Percentiles rank a stretch among this genome's conserved stretches.
Evolutionary conservation across 2,888 invertebrate genomes (phyloP).

Genomic region (Dysmachus trigonus): DNA sequence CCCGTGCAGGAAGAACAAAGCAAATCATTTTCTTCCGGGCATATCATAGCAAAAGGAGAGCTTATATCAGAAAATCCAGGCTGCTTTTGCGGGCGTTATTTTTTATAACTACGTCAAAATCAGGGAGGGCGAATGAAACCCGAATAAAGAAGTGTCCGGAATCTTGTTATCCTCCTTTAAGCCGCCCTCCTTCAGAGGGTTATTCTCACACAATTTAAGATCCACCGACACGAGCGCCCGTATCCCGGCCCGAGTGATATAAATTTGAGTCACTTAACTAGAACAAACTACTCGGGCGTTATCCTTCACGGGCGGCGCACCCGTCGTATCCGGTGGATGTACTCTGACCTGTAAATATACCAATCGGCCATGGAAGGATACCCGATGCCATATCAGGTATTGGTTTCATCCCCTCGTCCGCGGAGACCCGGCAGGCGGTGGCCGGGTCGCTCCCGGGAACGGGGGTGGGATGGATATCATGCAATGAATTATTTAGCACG

Average conservation of each 20-base stretch:
- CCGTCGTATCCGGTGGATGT: neutral
- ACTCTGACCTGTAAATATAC: slow-evolving; percentile 25
- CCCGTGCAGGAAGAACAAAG: neutral
- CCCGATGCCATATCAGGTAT: slow-evolving; percentile 3
- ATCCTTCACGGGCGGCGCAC: slow-evolving; percentile 11
- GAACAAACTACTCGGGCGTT: slow-evolving; percentile 32
- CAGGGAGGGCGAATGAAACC: neutral
- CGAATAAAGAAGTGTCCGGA: slow-evolving; percentile 1
- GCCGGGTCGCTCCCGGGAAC: too few species aligned
- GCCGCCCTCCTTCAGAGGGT: slow-evolving; percentile 20
- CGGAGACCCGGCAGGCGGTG: neutral
- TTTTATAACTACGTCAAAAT: slow-evolving; percentile 8
- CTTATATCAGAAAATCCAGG: neutral
- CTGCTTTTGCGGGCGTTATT: neutral
- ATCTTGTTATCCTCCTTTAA: slow-evolving; percentile 19
- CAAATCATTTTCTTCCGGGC: neutral
- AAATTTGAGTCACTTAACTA: slow-evolving; percentile 44
- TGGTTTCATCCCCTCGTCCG: slow-evolving; percentile 1
- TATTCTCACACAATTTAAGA: slow-evolving; percentile 43
- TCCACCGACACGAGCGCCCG: slow-evolving; percentile 20
- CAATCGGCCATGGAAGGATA: neutral
- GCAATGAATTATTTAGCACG: slow-evolving; percentile 36
- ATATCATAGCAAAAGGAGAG: neutral
- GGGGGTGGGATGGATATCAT: neutral
- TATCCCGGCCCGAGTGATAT: slow-evolving; percentile 9